These are phyloP conservation scores for Pachymerium ferrugineum DNA, from an alignment of 2,888 invertebrate species.

Conservation along the genomic window DNA sequence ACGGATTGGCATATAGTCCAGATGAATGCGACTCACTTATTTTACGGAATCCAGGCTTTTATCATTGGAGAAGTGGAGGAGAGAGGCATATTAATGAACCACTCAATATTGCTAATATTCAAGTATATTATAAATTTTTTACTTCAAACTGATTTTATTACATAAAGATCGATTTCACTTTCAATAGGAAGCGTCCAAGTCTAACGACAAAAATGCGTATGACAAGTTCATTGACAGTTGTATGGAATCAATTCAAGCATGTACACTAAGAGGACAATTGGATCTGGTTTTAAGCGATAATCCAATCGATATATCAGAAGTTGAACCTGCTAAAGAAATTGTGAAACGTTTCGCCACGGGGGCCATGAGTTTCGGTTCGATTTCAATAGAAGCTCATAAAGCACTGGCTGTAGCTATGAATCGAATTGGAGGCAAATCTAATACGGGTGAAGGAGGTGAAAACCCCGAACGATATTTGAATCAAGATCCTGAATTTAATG, in stretches of 20 bases:
- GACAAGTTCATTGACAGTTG: slow-evolving; percentile 79
- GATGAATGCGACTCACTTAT: slow-evolving; percentile 65
- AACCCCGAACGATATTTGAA: slow-evolving; percentile 64
- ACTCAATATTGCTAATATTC: slow-evolving; percentile 67
- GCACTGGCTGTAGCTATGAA: slow-evolving; percentile 97
- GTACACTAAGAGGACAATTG: slow-evolving; percentile 88
- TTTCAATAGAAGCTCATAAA: slow-evolving; percentile 92
- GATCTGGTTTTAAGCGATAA: slow-evolving; percentile 72
- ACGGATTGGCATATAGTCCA: slow-evolving; percentile 66
- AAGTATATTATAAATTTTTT: slow-evolving; percentile 50
- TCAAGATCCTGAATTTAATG: slow-evolving; percentile 73
- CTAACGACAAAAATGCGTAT: slow-evolving; percentile 75
- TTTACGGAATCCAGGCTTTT: slow-evolving; percentile 81
- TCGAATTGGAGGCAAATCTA: slow-evolving; percentile 92
- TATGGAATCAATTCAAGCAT: slow-evolving; percentile 73
- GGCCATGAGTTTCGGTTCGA: slow-evolving; percentile 96
- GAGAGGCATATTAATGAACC: slow-evolving; percentile 99
- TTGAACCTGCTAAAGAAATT: slow-evolving; percentile 89
- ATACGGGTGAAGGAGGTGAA: slow-evolving; percentile 94
- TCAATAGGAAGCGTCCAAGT: slow-evolving; percentile 74
- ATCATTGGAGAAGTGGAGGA: slow-evolving; percentile 95
- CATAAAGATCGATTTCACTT: slow-evolving; percentile 28
- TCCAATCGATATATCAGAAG: slow-evolving; percentile 75
- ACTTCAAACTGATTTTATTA: background rate
- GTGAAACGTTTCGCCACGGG: slow-evolving; percentile 92